Evolutionary conservation across 2,113 vertebrate genomes (phyloP).

Genomic region (Balaenoptera acutorostrata): DNA sequence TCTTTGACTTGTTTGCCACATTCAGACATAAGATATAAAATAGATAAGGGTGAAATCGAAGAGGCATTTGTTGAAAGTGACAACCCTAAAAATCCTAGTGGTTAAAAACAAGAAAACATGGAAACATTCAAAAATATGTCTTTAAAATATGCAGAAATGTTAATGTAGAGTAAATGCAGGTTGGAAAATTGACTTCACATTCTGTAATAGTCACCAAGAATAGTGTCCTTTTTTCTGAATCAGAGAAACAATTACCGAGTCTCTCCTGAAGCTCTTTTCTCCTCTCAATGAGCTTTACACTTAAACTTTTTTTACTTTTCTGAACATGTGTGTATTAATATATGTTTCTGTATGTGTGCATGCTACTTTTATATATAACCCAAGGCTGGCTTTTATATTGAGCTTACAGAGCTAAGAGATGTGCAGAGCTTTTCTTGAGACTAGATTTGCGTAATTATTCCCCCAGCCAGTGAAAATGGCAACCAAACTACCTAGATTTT

Average conservation of each 20-base stretch:
- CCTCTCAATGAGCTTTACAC: background rate
- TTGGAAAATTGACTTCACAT: background rate
- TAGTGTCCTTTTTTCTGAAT: background rate
- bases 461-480: background rate
- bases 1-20: background rate
- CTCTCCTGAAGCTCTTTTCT: background rate
- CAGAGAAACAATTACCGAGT: background rate
- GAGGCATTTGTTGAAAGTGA: background rate
- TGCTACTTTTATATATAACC: background rate
- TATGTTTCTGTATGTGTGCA: background rate
- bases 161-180: background rate
- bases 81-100: background rate
- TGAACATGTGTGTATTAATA: background rate
- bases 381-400: background rate
- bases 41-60: background rate
- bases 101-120: background rate
- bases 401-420: background rate
- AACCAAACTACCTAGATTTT: background rate
- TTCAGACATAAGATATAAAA: background rate
- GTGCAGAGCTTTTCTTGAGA: background rate
- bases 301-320: background rate
- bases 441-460: background rate
- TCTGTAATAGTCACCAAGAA: background rate
- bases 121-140: background rate
- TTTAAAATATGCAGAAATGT: background rate